phyloP scores from a whole-genome alignment of 2,113 vertebrate genomes.

The Rhagologus leucostigma region DNA sequence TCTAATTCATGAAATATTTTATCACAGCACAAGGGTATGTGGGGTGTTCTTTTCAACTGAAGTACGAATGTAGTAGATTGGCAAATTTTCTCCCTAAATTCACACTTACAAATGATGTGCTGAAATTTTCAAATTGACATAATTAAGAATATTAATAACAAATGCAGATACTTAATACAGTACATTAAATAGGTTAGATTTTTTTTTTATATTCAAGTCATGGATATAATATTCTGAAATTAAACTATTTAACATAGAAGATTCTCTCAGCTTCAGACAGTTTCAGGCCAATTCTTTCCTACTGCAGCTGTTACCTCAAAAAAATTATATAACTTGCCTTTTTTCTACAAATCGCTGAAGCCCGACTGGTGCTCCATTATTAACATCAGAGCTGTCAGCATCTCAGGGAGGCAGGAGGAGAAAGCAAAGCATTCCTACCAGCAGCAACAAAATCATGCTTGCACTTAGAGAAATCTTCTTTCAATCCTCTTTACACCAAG shows the following conservation, averaged over 20 bases:
- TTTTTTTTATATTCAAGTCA: neutral
- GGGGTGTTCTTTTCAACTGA: neutral
- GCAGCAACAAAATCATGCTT: constrained; percentile 28
- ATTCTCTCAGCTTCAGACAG: constrained; percentile 50
- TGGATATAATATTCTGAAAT: constrained; percentile 51
- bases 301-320: constrained; percentile 44
- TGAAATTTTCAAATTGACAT: constrained; percentile 40
- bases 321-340: constrained; percentile 62
- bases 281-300: constrained; percentile 61
- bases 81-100: constrained; percentile 32
- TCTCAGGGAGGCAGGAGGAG: constrained; percentile 31
- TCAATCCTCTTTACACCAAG: constrained; percentile 36
- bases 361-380: constrained; percentile 46
- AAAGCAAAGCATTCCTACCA: constrained; percentile 42
- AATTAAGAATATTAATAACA: constrained; percentile 28
- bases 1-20: neutral
- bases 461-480: constrained; percentile 37
- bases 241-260: constrained; percentile 51
- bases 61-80: neutral
- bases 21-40: neutral
- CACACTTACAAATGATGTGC: constrained; percentile 29
- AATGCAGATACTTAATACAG: neutral
- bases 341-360: constrained; percentile 42
- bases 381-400: constrained; percentile 62
- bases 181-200: neutral